A percentile compares a stretch with the other conserved stretches of the same genome.
These are phyloP conservation scores for Drosophila auraria DNA, from an alignment of 1,140 invertebrate genomes.

Conservation along the genomic window DNA sequence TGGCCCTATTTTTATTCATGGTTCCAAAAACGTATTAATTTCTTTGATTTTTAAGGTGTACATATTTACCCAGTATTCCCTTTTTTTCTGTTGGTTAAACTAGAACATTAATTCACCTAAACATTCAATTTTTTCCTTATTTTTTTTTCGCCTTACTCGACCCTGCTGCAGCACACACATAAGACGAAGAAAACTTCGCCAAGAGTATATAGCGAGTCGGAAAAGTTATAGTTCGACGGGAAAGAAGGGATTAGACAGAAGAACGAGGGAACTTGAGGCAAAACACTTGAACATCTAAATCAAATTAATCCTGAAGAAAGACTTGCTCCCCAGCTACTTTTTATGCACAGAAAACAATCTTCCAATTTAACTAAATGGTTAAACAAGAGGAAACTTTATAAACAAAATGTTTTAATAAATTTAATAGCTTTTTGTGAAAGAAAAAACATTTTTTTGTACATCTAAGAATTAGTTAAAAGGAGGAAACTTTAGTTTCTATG, in stretches of 20 bases:
- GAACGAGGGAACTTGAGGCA: constrained; percentile 39
- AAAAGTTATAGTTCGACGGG: constrained; percentile 21
- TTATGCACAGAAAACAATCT: neutral
- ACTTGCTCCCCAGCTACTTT: constrained; percentile 35
- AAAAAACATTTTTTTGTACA: no score
- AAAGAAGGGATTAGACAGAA: constrained; percentile 5
- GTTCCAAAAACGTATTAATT: neutral
- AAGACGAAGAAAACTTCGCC: constrained; percentile 20
- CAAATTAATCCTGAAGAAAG: constrained; percentile 74
- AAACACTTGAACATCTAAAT: constrained; percentile 80
- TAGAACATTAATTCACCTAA: constrained; percentile 8
- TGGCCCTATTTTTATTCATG: no score
- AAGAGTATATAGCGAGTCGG: constrained; percentile 32
- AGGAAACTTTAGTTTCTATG: no score
- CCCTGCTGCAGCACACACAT: neutral
- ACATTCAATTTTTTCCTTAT: neutral
- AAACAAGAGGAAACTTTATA: no score
- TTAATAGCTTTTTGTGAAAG: no score
- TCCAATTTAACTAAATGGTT: no score
- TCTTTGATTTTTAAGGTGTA: neutral
- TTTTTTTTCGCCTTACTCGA: neutral
- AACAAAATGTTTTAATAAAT: no score
- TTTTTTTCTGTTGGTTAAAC: neutral
- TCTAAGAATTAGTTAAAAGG: no score
- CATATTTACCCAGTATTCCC: neutral